Base-by-base conservation (phyloP, 2,797 vertebrate species). In the Mallotus villosus region DNA sequence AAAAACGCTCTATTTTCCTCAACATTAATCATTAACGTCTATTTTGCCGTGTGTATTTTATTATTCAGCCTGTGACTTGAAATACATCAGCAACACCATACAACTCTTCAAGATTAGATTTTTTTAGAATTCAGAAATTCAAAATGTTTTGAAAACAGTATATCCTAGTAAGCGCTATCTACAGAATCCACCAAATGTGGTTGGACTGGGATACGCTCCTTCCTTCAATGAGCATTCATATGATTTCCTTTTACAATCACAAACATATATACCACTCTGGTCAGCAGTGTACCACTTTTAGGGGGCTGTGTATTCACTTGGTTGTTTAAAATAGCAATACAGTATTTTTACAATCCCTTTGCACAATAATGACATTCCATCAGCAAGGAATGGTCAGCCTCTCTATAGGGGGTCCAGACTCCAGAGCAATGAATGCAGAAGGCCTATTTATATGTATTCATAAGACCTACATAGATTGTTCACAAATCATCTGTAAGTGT, bases 41-140 rank as follows among this genome's bases (percentile, higher is more conserved):
- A 14, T 71, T 64, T 73, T 64, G 27, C 68, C 25, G 41, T 12
- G 1, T 77, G 71, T 64, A 9, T 21, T 64, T 73, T 58, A 78
- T 82, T 75, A 78, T 82, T 57, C 67, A 27, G 25, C 71, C 73
- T 53, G 49, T 53, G 63, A 49, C 37, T 22, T 22, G 46, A 41
- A 66, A 66, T 66, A 51, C 22, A 25, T 51, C 25, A 17, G 46
- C n/a, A 72, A 53, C 57, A 74, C 71, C 72, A 49, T 75, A 57
- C 73, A 67, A 67, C 7, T 41, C 27, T 51, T 65, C 16, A 17
- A 17, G 51, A 55, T n/a, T n/a, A 55, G 51, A 55, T 55, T 17
- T 55, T 2, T 55, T 17, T 55, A 51, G 16, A 55, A 17, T n/a
- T 55, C 51, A 55, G 51, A 17, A n/a, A 17, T 77, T 70, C 68